phyloP scores from a whole-genome alignment of 2,888 invertebrate species.

The Lutraria lutraria region DNA sequence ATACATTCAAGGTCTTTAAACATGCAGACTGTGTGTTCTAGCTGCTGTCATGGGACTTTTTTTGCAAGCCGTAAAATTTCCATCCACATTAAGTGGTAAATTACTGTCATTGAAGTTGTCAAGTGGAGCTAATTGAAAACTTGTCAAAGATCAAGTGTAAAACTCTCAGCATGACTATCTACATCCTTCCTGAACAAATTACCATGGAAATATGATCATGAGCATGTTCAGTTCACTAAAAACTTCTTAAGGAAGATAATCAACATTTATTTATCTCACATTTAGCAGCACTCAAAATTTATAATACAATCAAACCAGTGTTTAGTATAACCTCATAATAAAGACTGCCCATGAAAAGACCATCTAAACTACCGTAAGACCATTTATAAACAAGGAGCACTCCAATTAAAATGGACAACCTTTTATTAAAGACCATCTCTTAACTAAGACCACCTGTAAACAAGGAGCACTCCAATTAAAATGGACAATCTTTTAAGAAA shows the following conservation, averaged over 20 bases:
- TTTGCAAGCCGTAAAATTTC: background rate
- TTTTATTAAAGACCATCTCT: too few species aligned
- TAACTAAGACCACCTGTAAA: too few species aligned
- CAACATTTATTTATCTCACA: background rate
- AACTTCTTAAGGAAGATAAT: background rate
- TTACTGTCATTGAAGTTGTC: constrained; percentile 14
- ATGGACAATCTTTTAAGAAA: too few species aligned
- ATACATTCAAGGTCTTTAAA: background rate
- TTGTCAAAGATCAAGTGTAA: constrained; percentile 4
- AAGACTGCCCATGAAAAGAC: too few species aligned
- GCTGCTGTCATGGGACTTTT: background rate
- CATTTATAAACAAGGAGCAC: too few species aligned
- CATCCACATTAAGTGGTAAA: background rate
- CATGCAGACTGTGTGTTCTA: background rate
- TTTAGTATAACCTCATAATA: too few species aligned
- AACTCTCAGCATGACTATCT: background rate
- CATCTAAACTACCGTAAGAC: too few species aligned
- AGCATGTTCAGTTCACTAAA: background rate
- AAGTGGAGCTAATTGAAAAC: constrained; percentile 8
- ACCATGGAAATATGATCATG: background rate
- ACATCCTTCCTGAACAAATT: background rate
- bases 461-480: too few species aligned
- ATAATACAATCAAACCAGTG: too few species aligned
- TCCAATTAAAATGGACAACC: too few species aligned
- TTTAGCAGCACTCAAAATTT: too few species aligned